These are phyloP conservation scores for Pegoplata infirma DNA, from an alignment of 2,888 invertebrate species.

Conservation along the genomic window DNA sequence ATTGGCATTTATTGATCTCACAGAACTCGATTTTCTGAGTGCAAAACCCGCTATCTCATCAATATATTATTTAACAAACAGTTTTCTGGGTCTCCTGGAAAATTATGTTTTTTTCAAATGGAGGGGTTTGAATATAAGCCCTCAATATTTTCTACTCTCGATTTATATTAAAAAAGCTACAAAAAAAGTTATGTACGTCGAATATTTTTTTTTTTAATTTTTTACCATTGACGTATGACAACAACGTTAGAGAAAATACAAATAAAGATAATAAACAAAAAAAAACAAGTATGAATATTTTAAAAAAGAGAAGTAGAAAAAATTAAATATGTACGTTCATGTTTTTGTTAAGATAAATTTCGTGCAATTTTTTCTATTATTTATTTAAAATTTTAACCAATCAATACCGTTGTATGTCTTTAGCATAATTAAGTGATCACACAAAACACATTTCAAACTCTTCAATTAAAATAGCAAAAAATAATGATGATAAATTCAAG, in stretches of 20 bases:
- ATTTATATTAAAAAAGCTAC: no score
- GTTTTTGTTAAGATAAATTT: conserved; percentile 4
- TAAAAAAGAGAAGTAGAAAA: neutral
- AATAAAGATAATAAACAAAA: neutral
- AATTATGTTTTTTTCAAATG: no score
- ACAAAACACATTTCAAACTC: neutral
- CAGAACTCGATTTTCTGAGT: no score
- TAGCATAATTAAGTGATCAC: conserved; percentile 37
- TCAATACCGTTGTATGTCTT: neutral
- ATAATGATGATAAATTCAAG: no score
- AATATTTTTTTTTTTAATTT: neutral
- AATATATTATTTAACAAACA: no score
- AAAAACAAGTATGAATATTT: conserved; percentile 55
- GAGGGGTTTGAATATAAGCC: no score
- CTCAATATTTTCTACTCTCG: no score
- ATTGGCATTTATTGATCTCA: no score
- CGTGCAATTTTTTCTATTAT: conserved; percentile 15
- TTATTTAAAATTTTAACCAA: neutral
- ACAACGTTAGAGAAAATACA: neutral
- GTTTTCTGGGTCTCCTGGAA: no score
- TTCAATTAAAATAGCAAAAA: neutral
- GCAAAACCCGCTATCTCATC: no score
- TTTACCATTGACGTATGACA: neutral
- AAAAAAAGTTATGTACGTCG: neutral
- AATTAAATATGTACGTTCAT: neutral